Evolutionary conservation across 2,797 vertebrate genomes (phyloP).

Genomic region (Linurgus olivaceus): DNA sequence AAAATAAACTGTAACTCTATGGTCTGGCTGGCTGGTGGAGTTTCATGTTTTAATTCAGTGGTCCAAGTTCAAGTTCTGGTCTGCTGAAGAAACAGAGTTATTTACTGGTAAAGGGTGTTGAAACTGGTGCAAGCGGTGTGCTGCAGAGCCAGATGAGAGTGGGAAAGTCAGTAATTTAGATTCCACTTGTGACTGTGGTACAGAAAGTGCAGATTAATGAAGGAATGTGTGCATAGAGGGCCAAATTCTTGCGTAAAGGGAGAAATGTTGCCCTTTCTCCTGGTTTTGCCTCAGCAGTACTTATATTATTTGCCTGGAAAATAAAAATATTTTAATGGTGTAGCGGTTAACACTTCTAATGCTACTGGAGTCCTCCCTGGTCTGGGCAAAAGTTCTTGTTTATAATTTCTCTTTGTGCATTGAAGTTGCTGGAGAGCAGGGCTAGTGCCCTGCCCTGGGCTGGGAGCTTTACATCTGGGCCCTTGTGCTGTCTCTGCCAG

Average conservation of each 20-base stretch:
- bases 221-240: neutral
- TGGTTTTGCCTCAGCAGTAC: neutral
- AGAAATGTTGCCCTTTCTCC: conserved; percentile 2
- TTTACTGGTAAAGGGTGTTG: neutral
- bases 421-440: neutral
- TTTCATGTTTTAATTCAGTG: conserved; percentile 4
- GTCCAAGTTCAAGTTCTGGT: neutral
- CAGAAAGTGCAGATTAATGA: conserved; percentile 33
- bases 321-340: neutral
- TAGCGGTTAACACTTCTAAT: neutral
- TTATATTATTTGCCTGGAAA: conserved; percentile 28
- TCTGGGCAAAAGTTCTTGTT: neutral
- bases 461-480: neutral
- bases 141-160: neutral
- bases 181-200: conserved; percentile 16
- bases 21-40: neutral
- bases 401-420: neutral
- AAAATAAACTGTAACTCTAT: conserved; percentile 8
- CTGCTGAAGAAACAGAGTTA: neutral
- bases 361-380: neutral
- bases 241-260: conserved; percentile 12
- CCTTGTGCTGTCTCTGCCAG: neutral
- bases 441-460: neutral
- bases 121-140: neutral
- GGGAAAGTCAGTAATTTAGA: neutral